phyloP scores from a whole-genome alignment of 2,888 invertebrate species.

The Tetragnatha montana region DNA sequence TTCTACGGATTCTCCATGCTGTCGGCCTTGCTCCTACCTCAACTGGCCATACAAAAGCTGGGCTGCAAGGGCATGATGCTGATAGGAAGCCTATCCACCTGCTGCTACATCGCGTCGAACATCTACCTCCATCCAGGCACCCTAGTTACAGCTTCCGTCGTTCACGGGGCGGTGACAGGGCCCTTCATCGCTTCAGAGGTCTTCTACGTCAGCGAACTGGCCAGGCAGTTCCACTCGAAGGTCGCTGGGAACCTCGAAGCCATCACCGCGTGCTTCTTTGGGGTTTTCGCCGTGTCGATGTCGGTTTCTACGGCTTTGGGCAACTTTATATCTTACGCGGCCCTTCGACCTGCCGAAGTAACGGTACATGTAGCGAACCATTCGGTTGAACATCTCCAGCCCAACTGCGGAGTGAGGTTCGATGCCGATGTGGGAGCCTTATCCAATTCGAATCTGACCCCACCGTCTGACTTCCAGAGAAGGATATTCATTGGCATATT shows the following conservation, averaged over 20 bases:
- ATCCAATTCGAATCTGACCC: slow-evolving; percentile 80
- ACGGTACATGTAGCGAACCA: background rate
- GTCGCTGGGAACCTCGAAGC: slow-evolving; percentile 81
- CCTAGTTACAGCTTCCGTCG: slow-evolving; percentile 90
- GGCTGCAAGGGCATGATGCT: slow-evolving; percentile 98
- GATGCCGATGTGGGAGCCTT: slow-evolving; percentile 67
- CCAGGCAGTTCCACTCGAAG: slow-evolving; percentile 89
- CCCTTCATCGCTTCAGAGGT: slow-evolving; percentile 99
- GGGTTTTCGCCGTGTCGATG: slow-evolving; percentile 98
- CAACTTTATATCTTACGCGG: slow-evolving; percentile 89
- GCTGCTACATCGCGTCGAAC: slow-evolving; percentile 94
- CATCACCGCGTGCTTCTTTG: slow-evolving; percentile 96
- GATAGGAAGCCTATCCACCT: slow-evolving; percentile 92
- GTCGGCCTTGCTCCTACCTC: slow-evolving; percentile 96
- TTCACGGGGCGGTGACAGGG: slow-evolving; percentile 94
- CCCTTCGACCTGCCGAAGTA: slow-evolving; percentile 72
- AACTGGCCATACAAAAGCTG: slow-evolving; percentile 91
- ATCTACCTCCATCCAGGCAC: slow-evolving; percentile 92
- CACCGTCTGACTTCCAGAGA: slow-evolving; percentile 90
- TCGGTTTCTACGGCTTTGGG: slow-evolving; percentile 98
- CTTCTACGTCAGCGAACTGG: slow-evolving; percentile 95
- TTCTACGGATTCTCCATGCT: slow-evolving; percentile 94
- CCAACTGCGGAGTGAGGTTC: background rate
- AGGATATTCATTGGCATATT: slow-evolving; percentile 93
- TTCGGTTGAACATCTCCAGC: too few species aligned